These are phyloP conservation scores for Lypha dubia DNA, from an alignment of 2,888 invertebrate species.

Conservation along the genomic window DNA sequence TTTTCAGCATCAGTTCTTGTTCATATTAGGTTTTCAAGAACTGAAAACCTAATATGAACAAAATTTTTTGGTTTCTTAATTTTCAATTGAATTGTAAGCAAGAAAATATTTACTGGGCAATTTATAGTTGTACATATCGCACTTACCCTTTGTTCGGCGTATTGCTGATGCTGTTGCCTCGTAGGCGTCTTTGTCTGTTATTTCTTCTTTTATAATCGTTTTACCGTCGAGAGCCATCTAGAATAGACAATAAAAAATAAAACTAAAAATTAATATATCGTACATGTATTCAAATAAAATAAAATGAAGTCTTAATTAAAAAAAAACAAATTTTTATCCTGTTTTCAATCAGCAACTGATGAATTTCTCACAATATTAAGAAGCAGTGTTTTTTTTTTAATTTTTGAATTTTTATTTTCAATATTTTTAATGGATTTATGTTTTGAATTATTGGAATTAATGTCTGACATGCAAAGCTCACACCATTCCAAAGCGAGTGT, in stretches of 20 bases:
- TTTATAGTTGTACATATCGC: background rate
- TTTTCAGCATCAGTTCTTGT: no score
- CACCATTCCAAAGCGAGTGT: constrained; percentile 39
- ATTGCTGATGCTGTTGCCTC: constrained; percentile 80
- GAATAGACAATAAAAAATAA: constrained; percentile 65
- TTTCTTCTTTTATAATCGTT: constrained; percentile 86
- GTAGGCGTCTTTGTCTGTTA: constrained; percentile 85
- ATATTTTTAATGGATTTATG: constrained; percentile 75
- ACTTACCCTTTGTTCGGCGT: constrained; percentile 79
- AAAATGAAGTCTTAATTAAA: background rate
- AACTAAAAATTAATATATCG: background rate
- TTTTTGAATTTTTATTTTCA: background rate
- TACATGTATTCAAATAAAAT: background rate
- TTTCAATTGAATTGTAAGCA: no score
- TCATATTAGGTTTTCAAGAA: no score
- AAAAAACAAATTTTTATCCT: constrained; percentile 5
- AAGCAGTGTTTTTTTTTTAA: constrained; percentile 34
- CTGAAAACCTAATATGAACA: background rate
- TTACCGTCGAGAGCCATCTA: constrained; percentile 86
- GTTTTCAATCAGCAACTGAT: constrained; percentile 76
- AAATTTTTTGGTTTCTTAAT: no score
- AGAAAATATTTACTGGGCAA: background rate
- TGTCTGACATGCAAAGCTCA: constrained; percentile 79
- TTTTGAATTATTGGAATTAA: constrained; percentile 77
- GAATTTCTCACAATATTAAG: constrained; percentile 80